Percentiles rank a stretch among this genome's conserved stretches.
These are phyloP conservation scores for Poecilia gillii DNA, from an alignment of 2,797 vertebrate genomes.

Conservation along the genomic window DNA sequence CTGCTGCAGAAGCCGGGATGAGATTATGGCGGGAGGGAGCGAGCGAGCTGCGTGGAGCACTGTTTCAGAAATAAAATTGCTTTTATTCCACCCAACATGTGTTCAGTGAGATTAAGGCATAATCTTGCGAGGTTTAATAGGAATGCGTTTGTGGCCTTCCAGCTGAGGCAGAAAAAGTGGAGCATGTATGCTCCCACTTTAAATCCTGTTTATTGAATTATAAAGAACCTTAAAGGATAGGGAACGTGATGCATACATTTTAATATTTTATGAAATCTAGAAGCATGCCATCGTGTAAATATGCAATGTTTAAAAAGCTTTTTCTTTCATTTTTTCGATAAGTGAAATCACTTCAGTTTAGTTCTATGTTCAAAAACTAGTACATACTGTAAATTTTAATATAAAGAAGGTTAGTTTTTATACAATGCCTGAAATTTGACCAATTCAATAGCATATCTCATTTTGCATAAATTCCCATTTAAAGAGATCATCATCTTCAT, in stretches of 20 bases:
- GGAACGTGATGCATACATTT: constrained; percentile 81
- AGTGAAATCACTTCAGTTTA: constrained; percentile 26
- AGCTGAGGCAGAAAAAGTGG: constrained; percentile 78
- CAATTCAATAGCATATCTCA: not conserved
- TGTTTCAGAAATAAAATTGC: constrained; percentile 91
- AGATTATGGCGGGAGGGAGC: constrained; percentile 74
- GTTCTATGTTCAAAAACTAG: constrained; percentile 9
- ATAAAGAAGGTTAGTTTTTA: not conserved
- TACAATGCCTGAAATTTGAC: not conserved
- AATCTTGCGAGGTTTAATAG: constrained; percentile 86
- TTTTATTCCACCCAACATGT: constrained; percentile 94
- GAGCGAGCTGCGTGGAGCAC: constrained; percentile 76
- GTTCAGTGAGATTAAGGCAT: constrained; percentile 90
- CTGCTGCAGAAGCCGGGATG: constrained; percentile 70
- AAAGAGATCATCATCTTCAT: not conserved
- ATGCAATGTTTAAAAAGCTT: constrained; percentile 48
- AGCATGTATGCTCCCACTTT: constrained; percentile 69
- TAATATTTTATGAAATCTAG: constrained; percentile 80
- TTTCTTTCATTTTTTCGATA: constrained; percentile 23
- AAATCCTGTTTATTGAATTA: constrained; percentile 90
- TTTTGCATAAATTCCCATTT: not conserved
- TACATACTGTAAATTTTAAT: constrained; percentile 4
- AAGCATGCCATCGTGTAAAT: constrained; percentile 53
- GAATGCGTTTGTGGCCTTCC: constrained; percentile 80
- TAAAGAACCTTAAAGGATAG: constrained; percentile 89